phyloP scores from a whole-genome alignment of 2,888 invertebrate genomes.

The Apodemia hepburni region DNA sequence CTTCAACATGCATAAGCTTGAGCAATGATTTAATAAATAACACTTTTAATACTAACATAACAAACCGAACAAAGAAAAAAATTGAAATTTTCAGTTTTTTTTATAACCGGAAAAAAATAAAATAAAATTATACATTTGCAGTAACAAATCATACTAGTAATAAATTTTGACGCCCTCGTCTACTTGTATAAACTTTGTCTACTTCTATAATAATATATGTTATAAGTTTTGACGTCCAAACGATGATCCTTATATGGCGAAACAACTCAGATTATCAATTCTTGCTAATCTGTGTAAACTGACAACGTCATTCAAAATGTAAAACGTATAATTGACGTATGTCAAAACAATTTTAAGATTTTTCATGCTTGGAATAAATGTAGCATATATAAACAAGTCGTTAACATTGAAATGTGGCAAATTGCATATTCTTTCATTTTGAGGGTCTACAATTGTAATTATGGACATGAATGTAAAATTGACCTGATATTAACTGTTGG shows the following conservation, averaged over 20 bases:
- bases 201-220: not conserved
- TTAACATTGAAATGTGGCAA: conserved; percentile 63
- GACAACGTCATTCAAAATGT: conserved; percentile 21
- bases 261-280: conserved; percentile 20
- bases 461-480: conserved; percentile 65
- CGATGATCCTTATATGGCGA: conserved; percentile 17
- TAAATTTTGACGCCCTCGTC: not conserved
- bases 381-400: conserved; percentile 17
- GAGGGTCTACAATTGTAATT: conserved; percentile 52
- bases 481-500: conserved; percentile 65
- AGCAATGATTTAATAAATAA: too few relatives aligned
- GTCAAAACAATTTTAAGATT: conserved; percentile 30
- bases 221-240: not conserved
- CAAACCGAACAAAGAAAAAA: too few relatives aligned
- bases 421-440: conserved; percentile 70
- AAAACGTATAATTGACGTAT: conserved; percentile 27
- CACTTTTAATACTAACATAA: too few relatives aligned
- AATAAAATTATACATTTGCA: too few relatives aligned
- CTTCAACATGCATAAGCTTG: too few relatives aligned
- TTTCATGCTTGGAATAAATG: conserved; percentile 21
- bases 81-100: too few relatives aligned
- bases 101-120: too few relatives aligned
- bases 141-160: too few relatives aligned
- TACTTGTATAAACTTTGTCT: not conserved
- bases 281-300: conserved; percentile 26